These are phyloP conservation scores for Lepus europaeus DNA, from an alignment of 2,113 vertebrate species.

Conservation along the genomic window DNA sequence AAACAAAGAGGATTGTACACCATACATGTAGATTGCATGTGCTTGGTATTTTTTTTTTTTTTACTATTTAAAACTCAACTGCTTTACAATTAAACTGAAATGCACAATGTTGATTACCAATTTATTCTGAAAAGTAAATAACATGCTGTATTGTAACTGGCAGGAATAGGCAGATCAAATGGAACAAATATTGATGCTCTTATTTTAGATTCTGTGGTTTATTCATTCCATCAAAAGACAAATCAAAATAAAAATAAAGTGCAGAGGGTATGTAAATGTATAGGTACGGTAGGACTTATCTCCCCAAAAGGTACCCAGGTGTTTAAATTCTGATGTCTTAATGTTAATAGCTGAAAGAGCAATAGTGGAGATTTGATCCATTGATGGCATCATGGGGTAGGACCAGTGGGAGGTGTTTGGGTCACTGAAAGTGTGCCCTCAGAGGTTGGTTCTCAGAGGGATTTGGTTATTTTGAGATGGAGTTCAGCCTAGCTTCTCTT, in stretches of 20 bases:
- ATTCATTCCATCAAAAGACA: not conserved
- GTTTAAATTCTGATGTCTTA: too few relatives aligned
- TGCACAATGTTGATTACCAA: not conserved
- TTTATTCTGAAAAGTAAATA: slow-evolving; percentile 22
- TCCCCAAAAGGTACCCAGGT: too few relatives aligned
- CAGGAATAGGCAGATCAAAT: not conserved
- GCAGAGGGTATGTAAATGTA: not conserved
- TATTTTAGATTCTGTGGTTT: not conserved
- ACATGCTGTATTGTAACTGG: not conserved
- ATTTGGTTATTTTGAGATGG: too few relatives aligned
- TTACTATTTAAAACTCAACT: not conserved
- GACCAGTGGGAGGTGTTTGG: too few relatives aligned
- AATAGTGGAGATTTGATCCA: too few relatives aligned
- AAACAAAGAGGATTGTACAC: not conserved
- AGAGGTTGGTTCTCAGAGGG: too few relatives aligned
- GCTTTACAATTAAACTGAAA: slow-evolving; percentile 42
- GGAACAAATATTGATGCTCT: not conserved
- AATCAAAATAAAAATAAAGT: not conserved
- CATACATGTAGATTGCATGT: slow-evolving; percentile 5
- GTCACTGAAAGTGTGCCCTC: too few relatives aligned
- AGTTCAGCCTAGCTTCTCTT: too few relatives aligned
- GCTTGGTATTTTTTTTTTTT: not conserved
- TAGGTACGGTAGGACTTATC: too few relatives aligned
- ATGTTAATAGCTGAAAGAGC: too few relatives aligned
- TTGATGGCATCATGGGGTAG: too few relatives aligned